These are phyloP conservation scores for Aporophyla nigra DNA, from an alignment of 2,888 invertebrate genomes.

Conservation along the genomic window DNA sequence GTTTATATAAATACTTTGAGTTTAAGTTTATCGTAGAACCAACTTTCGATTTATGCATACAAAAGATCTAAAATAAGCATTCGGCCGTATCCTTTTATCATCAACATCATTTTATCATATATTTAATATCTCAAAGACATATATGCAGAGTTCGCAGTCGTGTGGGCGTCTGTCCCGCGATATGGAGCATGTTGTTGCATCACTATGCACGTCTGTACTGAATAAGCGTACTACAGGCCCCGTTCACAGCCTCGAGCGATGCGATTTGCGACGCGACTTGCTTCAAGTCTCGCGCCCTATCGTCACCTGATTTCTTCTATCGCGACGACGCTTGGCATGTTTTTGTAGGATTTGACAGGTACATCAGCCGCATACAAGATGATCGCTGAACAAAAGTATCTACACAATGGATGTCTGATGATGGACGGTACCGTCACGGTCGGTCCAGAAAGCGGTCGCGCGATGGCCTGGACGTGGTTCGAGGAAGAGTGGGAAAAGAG, in stretches of 20 bases:
- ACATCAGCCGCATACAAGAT: too few relatives aligned
- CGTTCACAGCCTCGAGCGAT: background rate
- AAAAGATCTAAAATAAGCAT: background rate
- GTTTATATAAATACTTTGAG: too few relatives aligned
- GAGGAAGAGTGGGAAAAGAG: too few relatives aligned
- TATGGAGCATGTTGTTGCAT: constrained; percentile 70
- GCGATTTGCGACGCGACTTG: background rate
- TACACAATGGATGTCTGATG: too few relatives aligned
- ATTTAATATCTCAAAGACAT: constrained; percentile 21
- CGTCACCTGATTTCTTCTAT: too few relatives aligned
- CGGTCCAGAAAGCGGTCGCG: too few relatives aligned
- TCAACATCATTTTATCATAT: background rate
- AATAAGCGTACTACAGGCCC: constrained; percentile 31
- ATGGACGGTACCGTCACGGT: too few relatives aligned
- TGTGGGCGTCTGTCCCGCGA: background rate
- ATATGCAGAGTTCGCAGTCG: constrained; percentile 19
- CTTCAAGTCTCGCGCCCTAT: too few relatives aligned
- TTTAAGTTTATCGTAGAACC: background rate
- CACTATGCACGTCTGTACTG: constrained; percentile 75
- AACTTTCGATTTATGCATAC: background rate
- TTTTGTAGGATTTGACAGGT: background rate
- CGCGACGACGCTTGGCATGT: background rate
- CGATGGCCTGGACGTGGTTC: too few relatives aligned
- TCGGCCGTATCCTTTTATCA: background rate
- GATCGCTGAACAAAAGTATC: too few relatives aligned